A percentile compares a stretch with the other conserved stretches of the same genome.
These are phyloP conservation scores for Avahi laniger DNA, from an alignment of 2,797 vertebrate species.

Conservation along the genomic window DNA sequence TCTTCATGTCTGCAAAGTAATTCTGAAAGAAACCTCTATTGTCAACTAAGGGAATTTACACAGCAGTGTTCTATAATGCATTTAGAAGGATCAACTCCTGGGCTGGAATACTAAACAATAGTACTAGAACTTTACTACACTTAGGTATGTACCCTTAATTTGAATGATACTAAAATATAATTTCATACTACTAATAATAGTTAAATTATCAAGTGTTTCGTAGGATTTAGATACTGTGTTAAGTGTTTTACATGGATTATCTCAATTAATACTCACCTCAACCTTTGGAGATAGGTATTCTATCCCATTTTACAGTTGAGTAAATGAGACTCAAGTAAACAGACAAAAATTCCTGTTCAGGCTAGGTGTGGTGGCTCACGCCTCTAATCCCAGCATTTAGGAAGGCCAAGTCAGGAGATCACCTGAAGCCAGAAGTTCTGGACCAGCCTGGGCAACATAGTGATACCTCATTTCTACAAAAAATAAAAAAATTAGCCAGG, in stretches of 20 bases:
- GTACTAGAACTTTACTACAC: not conserved
- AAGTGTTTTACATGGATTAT: not conserved
- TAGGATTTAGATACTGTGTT: not conserved
- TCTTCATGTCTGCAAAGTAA: not conserved
- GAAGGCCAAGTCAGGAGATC: no score
- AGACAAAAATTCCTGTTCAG: not conserved
- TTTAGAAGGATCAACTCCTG: not conserved
- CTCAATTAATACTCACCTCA: no score
- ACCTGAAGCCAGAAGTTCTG: no score
- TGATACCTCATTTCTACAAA: no score
- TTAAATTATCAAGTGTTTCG: not conserved
- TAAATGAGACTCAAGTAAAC: not conserved
- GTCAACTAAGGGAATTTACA: not conserved
- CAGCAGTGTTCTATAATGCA: not conserved
- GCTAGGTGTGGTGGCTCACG: no score
- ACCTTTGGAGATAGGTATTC: not conserved
- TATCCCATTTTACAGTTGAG: not conserved
- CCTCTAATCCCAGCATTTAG: no score
- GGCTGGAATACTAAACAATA: not conserved
- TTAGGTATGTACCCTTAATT: not conserved
- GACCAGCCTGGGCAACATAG: no score
- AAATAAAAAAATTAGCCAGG: no score
- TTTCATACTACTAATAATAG: not conserved
- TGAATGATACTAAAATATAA: not conserved
- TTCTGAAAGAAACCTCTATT: not conserved